Percentiles rank a stretch among this genome's conserved stretches.
phyloP scores from a whole-genome alignment of 2,797 vertebrate genomes.

The Tauraco hartlaubi region DNA sequence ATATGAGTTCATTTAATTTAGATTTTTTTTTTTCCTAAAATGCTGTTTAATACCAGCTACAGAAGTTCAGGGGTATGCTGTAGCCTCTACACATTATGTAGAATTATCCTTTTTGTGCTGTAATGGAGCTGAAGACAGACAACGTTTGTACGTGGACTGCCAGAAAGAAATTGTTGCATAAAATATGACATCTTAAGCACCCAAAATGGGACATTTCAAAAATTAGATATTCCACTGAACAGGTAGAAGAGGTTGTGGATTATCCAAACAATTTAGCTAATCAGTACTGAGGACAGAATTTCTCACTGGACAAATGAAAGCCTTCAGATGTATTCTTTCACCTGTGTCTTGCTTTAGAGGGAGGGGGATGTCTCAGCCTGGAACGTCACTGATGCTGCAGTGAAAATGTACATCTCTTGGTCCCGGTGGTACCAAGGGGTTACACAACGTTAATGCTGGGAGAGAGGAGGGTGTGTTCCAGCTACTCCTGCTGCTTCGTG shows the following conservation, averaged over 20 bases:
- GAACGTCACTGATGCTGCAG: fast-evolving
- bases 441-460: background rate
- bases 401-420: background rate
- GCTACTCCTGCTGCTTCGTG: background rate
- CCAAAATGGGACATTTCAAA: background rate
- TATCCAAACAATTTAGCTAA: background rate
- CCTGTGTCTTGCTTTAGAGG: background rate
- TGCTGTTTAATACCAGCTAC: background rate
- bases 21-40: background rate
- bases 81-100: background rate
- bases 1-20: background rate
- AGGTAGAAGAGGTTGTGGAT: background rate
- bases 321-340: background rate
- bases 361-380: background rate
- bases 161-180: background rate
- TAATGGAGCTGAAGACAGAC: background rate
- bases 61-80: background rate
- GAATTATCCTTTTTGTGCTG: background rate
- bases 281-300: background rate
- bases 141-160: background rate
- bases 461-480: background rate
- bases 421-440: background rate
- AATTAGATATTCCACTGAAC: background rate
- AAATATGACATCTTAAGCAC: background rate
- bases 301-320: background rate